A percentile compares a stretch with the other conserved stretches of the same genome.
Conservation (phyloP, 2,888 invertebrate genomes). For the Antheraea yamamai region DNA sequence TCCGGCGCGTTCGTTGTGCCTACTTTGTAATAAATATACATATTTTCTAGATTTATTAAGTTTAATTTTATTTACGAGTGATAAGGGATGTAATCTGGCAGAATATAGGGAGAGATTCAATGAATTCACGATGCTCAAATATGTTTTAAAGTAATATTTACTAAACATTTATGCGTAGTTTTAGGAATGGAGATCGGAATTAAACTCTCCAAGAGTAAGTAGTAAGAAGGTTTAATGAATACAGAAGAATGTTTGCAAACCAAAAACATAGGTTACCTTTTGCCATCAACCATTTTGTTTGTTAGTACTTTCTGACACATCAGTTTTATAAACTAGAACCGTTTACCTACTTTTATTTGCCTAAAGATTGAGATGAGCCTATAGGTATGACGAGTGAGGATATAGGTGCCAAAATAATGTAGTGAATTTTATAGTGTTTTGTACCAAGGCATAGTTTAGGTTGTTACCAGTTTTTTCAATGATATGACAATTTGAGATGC, state of each 20-base stretch:
- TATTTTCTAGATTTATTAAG: constrained; percentile 74
- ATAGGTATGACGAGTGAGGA: constrained; percentile 55
- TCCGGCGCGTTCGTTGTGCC: constrained; percentile 70
- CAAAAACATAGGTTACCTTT: constrained; percentile 81
- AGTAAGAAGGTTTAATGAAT: constrained; percentile 41
- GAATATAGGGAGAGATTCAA: constrained; percentile 54
- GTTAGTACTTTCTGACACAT: constrained; percentile 61
- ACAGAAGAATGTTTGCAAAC: constrained; percentile 66
- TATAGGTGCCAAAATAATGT: constrained; percentile 79
- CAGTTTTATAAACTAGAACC: constrained; percentile 40
- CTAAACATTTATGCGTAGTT: constrained; percentile 60
- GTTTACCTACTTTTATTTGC: constrained; percentile 36
- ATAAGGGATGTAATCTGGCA: constrained; percentile 74
- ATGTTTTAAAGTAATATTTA: constrained; percentile 56
- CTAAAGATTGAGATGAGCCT: constrained; percentile 42
- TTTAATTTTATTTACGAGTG: constrained; percentile 76
- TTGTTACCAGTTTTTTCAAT: constrained; percentile 78
- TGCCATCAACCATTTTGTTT: constrained; percentile 71
- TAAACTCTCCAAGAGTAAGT: constrained; percentile 38
- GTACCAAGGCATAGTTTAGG: constrained; percentile 55
- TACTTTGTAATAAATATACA: constrained; percentile 72
- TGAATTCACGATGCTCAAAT: constrained; percentile 72
- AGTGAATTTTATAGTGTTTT: constrained; percentile 65
- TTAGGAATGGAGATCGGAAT: constrained; percentile 53
- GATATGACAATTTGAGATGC: constrained; percentile 74